phyloP scores from a whole-genome alignment of 1,140 invertebrate genomes.

The Nasonia giraulti region DNA sequence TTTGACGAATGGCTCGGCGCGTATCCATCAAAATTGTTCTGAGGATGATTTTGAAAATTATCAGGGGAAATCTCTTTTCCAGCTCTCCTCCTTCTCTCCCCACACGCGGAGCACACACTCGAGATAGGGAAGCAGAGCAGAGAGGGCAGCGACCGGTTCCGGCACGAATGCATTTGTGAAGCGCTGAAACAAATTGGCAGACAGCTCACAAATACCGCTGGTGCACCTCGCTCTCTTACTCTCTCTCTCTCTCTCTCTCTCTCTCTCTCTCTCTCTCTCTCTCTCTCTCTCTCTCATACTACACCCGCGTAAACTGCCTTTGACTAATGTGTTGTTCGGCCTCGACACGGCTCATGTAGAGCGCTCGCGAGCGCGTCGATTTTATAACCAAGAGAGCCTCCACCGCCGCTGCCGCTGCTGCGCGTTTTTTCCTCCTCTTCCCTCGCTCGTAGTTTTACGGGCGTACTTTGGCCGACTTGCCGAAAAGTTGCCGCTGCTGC shows the following conservation, averaged over 20 bases:
- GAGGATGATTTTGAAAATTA: neutral
- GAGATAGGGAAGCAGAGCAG: neutral
- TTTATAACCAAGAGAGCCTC: constrained; percentile 58
- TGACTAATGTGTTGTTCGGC: constrained; percentile 71
- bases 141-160: constrained; percentile 51
- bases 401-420: neutral
- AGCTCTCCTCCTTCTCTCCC: neutral
- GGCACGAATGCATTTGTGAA: constrained; percentile 68
- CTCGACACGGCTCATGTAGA: constrained; percentile 66
- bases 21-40: neutral
- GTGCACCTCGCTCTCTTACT: neutral
- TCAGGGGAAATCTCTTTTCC: neutral
- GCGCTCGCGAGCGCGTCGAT: constrained; percentile 57
- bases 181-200: constrained; percentile 69
- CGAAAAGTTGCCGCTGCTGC: neutral
- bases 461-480: constrained; percentile 8
- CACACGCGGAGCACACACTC: neutral
- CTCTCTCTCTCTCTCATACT: constrained; percentile 24
- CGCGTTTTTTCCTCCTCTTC: neutral
- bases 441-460: neutral
- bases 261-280: no score
- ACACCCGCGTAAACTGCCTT: constrained; percentile 63
- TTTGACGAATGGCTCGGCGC: neutral
- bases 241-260: no score
- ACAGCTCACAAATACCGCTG: constrained; percentile 64